A percentile compares a stretch with the other conserved stretches of the same genome.
phyloP scores from a whole-genome alignment of 2,113 vertebrate species.

The Manacus vitellinus region DNA sequence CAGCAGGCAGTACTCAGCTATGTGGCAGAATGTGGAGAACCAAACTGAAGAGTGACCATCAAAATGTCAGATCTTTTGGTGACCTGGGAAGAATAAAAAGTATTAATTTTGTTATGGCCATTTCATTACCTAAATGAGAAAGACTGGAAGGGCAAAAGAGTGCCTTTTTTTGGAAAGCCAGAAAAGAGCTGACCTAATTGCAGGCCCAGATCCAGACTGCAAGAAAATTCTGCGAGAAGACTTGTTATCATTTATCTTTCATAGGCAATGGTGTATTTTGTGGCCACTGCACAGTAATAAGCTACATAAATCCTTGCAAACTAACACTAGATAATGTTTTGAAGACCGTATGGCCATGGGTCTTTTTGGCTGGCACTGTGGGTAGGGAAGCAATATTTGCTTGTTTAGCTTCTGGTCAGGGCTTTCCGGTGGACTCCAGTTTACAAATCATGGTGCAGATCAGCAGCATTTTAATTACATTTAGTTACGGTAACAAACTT shows the following conservation, averaged over 20 bases:
- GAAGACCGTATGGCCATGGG: background rate
- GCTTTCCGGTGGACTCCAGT: background rate
- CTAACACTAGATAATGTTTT: background rate
- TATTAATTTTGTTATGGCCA: background rate
- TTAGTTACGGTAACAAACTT: background rate
- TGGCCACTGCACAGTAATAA: background rate
- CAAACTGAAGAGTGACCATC: background rate
- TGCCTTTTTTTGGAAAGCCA: background rate
- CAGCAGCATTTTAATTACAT: conserved; percentile 2
- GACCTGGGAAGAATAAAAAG: background rate
- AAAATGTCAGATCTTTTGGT: background rate
- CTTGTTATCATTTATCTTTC: background rate
- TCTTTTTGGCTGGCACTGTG: background rate
- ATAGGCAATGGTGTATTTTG: background rate
- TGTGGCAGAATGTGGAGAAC: background rate
- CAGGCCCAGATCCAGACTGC: background rate
- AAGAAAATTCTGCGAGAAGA: background rate
- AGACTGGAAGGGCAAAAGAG: background rate
- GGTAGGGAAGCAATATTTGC: background rate
- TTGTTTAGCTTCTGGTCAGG: background rate
- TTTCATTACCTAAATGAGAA: background rate
- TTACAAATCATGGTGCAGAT: background rate
- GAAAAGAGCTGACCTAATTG: background rate
- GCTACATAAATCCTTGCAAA: background rate
- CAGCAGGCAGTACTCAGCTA: background rate